Conservation (phyloP, 2,888 invertebrate genomes). For the Muschampia plurimacula region DNA sequence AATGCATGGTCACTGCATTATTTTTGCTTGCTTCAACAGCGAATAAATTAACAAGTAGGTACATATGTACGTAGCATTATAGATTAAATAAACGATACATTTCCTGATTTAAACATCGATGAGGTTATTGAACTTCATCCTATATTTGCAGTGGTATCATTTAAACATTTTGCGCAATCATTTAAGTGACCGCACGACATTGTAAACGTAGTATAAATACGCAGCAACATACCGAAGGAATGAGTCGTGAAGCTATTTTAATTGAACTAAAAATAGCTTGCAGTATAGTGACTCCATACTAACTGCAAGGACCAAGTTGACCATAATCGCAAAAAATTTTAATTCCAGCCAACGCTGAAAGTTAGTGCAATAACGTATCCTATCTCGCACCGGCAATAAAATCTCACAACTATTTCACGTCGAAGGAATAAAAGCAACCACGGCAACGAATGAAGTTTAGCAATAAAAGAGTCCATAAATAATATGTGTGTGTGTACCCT, state of each 20-base stretch:
- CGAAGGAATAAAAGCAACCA: constrained; percentile 82
- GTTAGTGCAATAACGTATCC: constrained; percentile 83
- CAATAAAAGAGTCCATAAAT: constrained; percentile 84
- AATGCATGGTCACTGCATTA: neutral
- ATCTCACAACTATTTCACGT: constrained; percentile 81
- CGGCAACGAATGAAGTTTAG: constrained; percentile 84
- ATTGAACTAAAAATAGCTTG: constrained; percentile 51
- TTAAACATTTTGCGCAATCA: constrained; percentile 38
- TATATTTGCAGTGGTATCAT: constrained; percentile 17
- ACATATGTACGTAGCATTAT: neutral
- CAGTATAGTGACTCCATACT: constrained; percentile 48
- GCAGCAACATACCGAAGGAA: constrained; percentile 33
- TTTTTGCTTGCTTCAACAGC: neutral
- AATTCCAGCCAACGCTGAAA: constrained; percentile 74
- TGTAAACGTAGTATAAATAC: constrained; percentile 36
- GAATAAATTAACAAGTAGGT: neutral
- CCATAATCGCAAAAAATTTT: constrained; percentile 74
- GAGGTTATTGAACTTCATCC: constrained; percentile 13
- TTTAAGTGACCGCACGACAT: constrained; percentile 38
- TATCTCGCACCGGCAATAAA: constrained; percentile 84
- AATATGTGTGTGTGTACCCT: constrained; percentile 77
- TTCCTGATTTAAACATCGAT: constrained; percentile 12
- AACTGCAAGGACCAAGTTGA: constrained; percentile 54
- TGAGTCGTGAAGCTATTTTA: constrained; percentile 37
- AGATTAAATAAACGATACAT: neutral